Evolutionary conservation across 2,797 vertebrate species (phyloP).

Genomic region (Hypotaenidia okinawae): DNA sequence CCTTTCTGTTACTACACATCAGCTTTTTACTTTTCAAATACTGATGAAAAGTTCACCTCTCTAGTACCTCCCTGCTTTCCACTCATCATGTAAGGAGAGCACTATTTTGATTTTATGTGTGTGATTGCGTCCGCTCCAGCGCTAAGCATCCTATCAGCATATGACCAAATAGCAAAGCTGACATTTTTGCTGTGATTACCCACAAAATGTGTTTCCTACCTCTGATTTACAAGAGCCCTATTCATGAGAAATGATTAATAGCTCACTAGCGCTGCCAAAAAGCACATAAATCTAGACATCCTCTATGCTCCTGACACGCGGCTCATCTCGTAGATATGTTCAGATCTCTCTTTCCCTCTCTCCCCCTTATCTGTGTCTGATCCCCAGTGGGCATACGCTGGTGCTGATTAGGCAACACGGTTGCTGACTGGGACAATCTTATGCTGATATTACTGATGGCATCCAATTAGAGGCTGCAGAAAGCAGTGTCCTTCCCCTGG

Average conservation of each 20-base stretch:
- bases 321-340: constrained; percentile 67
- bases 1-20: background rate
- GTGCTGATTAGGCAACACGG: constrained; percentile 73
- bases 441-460: constrained; percentile 75
- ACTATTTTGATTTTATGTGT: constrained; percentile 42
- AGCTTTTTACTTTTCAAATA: constrained; percentile 37
- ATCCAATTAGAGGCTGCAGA: constrained; percentile 87
- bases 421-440: constrained; percentile 81
- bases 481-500: constrained; percentile 77
- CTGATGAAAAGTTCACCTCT: constrained; percentile 21
- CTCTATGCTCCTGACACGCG: constrained; percentile 67
- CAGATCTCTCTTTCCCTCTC: constrained; percentile 51
- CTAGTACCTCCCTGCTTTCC: background rate
- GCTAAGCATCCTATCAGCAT: constrained; percentile 56
- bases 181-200: constrained; percentile 62
- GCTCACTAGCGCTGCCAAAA: constrained; percentile 69
- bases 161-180: constrained; percentile 51
- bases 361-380: constrained; percentile 37
- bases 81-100: background rate
- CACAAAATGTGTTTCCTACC: constrained; percentile 57
- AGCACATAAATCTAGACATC: constrained; percentile 77
- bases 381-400: constrained; percentile 61
- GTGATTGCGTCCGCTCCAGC: background rate
- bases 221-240: constrained; percentile 71
- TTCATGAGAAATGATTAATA: constrained; percentile 76